phyloP scores from a whole-genome alignment of 2,888 invertebrate species.

The Papilio protenor region DNA sequence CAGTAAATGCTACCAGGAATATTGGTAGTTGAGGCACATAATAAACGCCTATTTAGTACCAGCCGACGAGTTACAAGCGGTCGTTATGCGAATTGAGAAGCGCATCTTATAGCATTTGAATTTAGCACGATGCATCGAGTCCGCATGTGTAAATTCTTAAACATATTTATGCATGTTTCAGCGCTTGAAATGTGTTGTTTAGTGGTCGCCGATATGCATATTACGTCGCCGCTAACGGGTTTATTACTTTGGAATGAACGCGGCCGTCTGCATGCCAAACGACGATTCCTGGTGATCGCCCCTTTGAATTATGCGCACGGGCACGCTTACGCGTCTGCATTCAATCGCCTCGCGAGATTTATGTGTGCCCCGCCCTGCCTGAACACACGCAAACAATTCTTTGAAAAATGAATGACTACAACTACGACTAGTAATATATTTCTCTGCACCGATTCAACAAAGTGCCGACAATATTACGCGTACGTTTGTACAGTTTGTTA shows the following conservation, averaged over 20 bases:
- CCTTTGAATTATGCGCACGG: constrained; percentile 81
- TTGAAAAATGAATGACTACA: constrained; percentile 58
- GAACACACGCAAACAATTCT: constrained; percentile 72
- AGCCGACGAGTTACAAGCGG: constrained; percentile 16
- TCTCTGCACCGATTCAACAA: not conserved
- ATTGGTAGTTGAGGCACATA: constrained; percentile 25
- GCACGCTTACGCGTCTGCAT: constrained; percentile 77
- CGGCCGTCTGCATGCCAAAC: constrained; percentile 79
- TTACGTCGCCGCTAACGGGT: constrained; percentile 79
- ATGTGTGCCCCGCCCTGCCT: constrained; percentile 66
- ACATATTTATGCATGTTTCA: constrained; percentile 47
- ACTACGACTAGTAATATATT: constrained; percentile 18
- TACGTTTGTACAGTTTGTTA: not conserved
- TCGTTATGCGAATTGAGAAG: constrained; percentile 27
- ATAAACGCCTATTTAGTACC: constrained; percentile 9
- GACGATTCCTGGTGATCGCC: constrained; percentile 80
- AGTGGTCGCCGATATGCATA: constrained; percentile 71
- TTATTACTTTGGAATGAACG: constrained; percentile 78
- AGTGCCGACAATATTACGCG: not conserved
- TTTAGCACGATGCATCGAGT: constrained; percentile 47
- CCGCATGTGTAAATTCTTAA: constrained; percentile 37
- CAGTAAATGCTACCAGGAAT: not conserved
- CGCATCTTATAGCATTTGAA: constrained; percentile 39
- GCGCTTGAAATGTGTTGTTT: constrained; percentile 51
- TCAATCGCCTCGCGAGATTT: constrained; percentile 76